These are phyloP conservation scores for Subacronicta megacephala DNA, from an alignment of 2,888 invertebrate species.

Conservation along the genomic window DNA sequence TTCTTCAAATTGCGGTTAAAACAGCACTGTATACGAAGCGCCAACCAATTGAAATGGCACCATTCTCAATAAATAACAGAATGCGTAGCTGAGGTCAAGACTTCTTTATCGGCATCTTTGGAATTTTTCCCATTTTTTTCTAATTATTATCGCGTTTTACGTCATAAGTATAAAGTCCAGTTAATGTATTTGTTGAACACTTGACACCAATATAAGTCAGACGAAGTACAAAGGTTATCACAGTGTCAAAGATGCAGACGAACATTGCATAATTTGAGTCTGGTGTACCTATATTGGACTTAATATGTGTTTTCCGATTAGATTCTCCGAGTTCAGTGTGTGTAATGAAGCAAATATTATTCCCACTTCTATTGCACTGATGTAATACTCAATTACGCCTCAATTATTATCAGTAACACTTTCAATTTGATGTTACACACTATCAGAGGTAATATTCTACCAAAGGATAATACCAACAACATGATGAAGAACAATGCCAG, in stretches of 20 bases:
- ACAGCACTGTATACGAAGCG: constrained; percentile 10
- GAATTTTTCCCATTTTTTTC: constrained; percentile 39
- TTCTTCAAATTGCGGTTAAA: neutral
- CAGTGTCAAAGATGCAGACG: constrained; percentile 34
- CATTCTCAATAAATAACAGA: constrained; percentile 11
- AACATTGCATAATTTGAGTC: constrained; percentile 53
- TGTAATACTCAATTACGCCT: too few species aligned
- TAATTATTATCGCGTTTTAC: constrained; percentile 29
- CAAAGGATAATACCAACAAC: too few species aligned
- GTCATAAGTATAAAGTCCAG: constrained; percentile 39
- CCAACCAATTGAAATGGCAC: constrained; percentile 10
- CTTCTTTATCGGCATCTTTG: constrained; percentile 9
- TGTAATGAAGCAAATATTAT: neutral
- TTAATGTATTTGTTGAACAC: constrained; percentile 22
- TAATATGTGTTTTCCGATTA: constrained; percentile 20
- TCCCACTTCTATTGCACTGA: too few species aligned
- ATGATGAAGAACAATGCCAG: too few species aligned
- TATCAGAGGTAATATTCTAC: too few species aligned
- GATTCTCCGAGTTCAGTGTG: constrained; percentile 5
- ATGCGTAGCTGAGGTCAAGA: constrained; percentile 16
- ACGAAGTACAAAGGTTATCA: constrained; percentile 53
- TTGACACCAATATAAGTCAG: constrained; percentile 50
- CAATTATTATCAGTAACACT: too few species aligned
- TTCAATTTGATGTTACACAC: too few species aligned
- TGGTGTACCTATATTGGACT: constrained; percentile 28